Base-by-base conservation (phyloP, 2,888 invertebrate genomes). In the Apotomis betuletana region DNA sequence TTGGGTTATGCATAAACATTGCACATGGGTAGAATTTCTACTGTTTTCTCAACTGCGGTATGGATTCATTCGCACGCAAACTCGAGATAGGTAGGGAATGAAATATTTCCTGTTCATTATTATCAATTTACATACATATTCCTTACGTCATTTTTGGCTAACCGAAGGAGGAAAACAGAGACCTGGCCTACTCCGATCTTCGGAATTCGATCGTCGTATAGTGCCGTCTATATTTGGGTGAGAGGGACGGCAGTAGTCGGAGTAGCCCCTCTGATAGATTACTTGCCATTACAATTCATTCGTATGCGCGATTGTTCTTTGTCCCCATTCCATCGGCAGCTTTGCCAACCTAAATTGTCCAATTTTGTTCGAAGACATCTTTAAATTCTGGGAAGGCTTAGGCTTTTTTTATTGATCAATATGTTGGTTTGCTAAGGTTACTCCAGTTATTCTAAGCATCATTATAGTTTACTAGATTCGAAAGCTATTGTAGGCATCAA, bases 281-380 rank as follows among this genome's bases (percentile, higher is more conserved):
- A 9, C n/a, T 27, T 54, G 15, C 41, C n/a, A 12, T 55, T n/a
- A 12, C 27, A 46, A 12, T 60, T 61, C 54, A 68, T 68, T 61
- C 54, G 41, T 46, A 69, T 69, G 60, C 60, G 10, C 60, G 54
- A 68, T 68, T 68, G 68, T 68, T 13, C 61, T 54, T 13, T 46
- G 54, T 46, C 36, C 64, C 27, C 64, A 38, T 55, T 65, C 15
- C 9, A 10, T 27, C 49, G 49, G 27, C 61, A 49, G 8, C 9
- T 27, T 55, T 44, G 12, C 36, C 27, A 8, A 27, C 12, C 54
- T 64, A 13, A 57, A 65, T n/a, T 65, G 27, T 8, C 27, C 15
- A 41, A 15, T 54, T 46, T 46, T 65, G 55, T 55, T 44, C 10
- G 61, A 12, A 51, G 49, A 36, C 36, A 36, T 60, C 15, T 49